Percentiles rank a stretch among this genome's conserved stretches.
These are phyloP conservation scores for Oncorhynchus masou DNA, from an alignment of 2,113 vertebrate genomes.

Conservation along the genomic window DNA sequence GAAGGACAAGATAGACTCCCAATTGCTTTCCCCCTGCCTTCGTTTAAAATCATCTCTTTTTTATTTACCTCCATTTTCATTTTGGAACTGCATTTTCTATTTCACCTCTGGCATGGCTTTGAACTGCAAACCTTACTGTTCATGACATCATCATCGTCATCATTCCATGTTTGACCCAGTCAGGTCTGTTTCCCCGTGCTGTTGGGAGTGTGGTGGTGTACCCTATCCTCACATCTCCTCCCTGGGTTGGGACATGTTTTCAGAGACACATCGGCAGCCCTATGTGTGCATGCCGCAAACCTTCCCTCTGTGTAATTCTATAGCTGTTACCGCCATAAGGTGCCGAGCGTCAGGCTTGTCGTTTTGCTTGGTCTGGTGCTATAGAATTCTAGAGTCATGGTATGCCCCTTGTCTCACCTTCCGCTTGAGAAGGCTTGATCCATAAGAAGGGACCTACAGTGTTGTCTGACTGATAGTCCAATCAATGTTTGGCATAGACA, in stretches of 20 bases:
- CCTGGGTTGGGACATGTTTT: background rate
- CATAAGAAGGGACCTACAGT: background rate
- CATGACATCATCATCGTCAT: background rate
- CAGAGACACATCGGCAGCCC: conserved; percentile 7
- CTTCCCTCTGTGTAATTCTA: conserved; percentile 17
- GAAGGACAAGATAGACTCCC: conserved; percentile 30
- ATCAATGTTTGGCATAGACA: background rate
- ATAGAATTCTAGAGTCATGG: background rate
- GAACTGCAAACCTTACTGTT: conserved; percentile 28
- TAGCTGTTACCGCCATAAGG: background rate
- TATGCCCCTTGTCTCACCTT: background rate
- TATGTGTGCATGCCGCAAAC: conserved; percentile 51
- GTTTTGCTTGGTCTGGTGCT: background rate
- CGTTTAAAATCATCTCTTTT: conserved; percentile 12
- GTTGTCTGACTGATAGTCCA: background rate
- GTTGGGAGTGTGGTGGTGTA: conserved; percentile 28
- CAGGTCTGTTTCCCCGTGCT: conserved; percentile 44
- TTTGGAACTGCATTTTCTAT: conserved; percentile 35
- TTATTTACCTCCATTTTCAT: conserved; percentile 17
- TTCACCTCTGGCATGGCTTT: conserved; percentile 57
- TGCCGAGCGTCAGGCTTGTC: background rate
- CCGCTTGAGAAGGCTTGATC: background rate
- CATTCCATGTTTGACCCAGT: conserved; percentile 6
- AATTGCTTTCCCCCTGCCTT: conserved; percentile 18
- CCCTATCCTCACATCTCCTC: background rate